phyloP scores from a whole-genome alignment of 2,888 invertebrate species.

The Carcina quercana region DNA sequence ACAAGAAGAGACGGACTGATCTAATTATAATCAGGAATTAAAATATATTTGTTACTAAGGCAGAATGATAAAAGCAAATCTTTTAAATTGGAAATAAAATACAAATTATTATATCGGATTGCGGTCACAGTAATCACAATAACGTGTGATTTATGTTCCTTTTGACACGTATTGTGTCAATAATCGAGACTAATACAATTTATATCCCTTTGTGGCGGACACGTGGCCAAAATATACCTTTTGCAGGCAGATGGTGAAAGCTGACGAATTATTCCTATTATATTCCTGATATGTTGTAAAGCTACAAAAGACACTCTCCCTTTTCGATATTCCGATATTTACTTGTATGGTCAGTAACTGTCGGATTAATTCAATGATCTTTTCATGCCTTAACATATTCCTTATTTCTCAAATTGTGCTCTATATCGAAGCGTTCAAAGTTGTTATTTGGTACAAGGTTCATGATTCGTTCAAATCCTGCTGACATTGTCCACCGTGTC shows the following conservation, averaged over 20 bases:
- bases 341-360: slow-evolving; percentile 30
- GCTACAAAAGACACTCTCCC: slow-evolving; percentile 26
- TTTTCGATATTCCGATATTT: slow-evolving; percentile 37
- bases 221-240: slow-evolving; percentile 50
- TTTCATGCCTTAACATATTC: slow-evolving; percentile 12
- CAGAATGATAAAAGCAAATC: no score
- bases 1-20: no score
- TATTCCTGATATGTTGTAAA: slow-evolving; percentile 33
- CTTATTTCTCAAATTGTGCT: slow-evolving; percentile 2
- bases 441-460: background rate
- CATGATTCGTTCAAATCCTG: slow-evolving; percentile 10
- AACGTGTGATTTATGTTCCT: slow-evolving; percentile 40
- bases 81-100: no score
- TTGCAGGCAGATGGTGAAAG: slow-evolving; percentile 50
- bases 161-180: slow-evolving; percentile 57
- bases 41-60: no score
- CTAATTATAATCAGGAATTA: no score
- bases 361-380: slow-evolving; percentile 27
- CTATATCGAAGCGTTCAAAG: background rate
- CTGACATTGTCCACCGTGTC: slow-evolving; percentile 44
- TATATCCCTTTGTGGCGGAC: slow-evolving; percentile 42
- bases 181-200: slow-evolving; percentile 49
- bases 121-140: no score
- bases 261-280: slow-evolving; percentile 36
- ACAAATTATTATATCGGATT: no score